Conservation (phyloP, 2,113 vertebrate species). For the Cyprinodon brontotheroides region DNA sequence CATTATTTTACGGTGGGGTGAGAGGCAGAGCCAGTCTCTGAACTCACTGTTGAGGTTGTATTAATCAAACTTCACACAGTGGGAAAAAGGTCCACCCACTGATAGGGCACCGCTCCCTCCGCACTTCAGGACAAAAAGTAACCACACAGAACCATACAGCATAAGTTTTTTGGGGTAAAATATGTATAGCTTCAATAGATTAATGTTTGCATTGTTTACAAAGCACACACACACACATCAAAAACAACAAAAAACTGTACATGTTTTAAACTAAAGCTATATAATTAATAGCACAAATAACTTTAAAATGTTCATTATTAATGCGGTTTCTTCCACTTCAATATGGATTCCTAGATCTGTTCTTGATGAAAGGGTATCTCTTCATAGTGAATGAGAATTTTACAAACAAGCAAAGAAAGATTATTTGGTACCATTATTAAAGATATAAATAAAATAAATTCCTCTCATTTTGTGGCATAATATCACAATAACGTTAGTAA, state of each 20-base stretch:
- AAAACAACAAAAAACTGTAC: background rate
- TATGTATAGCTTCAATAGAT: conserved; percentile 33
- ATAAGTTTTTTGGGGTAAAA: conserved; percentile 28
- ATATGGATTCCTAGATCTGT: conserved; percentile 56
- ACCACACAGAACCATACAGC: conserved; percentile 33
- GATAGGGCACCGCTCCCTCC: conserved; percentile 72
- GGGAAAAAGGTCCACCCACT: conserved; percentile 73
- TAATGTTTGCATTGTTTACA: conserved; percentile 17
- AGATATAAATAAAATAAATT: too few relatives aligned
- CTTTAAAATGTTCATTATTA: background rate
- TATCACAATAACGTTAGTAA: too few relatives aligned
- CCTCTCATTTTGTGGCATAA: too few relatives aligned
- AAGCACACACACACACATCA: background rate
- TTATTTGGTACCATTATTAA: too few relatives aligned
- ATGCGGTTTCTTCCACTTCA: conserved; percentile 19
- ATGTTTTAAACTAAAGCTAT: background rate
- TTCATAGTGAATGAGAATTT: conserved; percentile 64
- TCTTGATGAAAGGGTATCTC: conserved; percentile 64
- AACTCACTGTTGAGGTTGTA: conserved; percentile 80
- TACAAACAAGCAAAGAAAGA: too few relatives aligned
- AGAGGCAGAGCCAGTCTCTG: conserved; percentile 78
- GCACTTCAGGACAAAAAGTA: conserved; percentile 68
- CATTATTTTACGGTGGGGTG: conserved; percentile 91
- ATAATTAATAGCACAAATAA: background rate
- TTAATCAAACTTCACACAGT: conserved; percentile 92